Base-by-base conservation (phyloP, 2,113 vertebrate species). In the Sciurus niger region DNA sequence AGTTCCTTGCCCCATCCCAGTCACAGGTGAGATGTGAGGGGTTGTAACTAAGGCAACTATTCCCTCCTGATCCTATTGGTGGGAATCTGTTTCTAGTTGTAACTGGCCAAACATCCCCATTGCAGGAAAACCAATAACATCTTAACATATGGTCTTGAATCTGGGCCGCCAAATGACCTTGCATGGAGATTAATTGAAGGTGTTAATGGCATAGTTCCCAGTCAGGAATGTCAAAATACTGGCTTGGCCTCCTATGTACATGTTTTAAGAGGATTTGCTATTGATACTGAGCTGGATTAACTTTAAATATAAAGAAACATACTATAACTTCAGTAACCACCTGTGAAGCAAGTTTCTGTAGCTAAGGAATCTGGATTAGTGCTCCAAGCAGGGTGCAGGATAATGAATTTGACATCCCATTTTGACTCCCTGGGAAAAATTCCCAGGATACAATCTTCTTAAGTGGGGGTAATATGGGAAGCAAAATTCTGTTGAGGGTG, bases 221-320 rank as follows among this genome's bases (percentile, higher is more conserved):
- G 94, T 95, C 97, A 98, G 76, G 97, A 98, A 98, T 85, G 97
- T 98, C 98, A 98, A 98, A 98, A 98, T 98, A 98, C 95, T 98
- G 97, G 96, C 98, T 96, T 97, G 97, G 98, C 95, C 97, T 98
- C 77, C 96, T 97, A 95, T 93, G 97, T 98, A 98, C 93, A 97
- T 96, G 98, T 98, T 97, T 98, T 98, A 98, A 98, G 97, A 98
- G 98, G 98, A 98, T 98, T 98, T 98, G 96, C 97, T 97, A 98
- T 97, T 97, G 98, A 98, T 98, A 98, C 77, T 79, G 96, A 98
- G 94, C 95, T 98, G 98, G 98, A 98, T 98, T 98, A 98, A 96
- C 79, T 96, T 98, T 97, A 96, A 93, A 97, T 96, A 96, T 97
- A 96, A 96, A 98, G 97, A 92, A 98, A 98, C 98, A 97, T 95